phyloP scores from a whole-genome alignment of 1,140 invertebrate genomes.

The Diorhabda carinulata region DNA sequence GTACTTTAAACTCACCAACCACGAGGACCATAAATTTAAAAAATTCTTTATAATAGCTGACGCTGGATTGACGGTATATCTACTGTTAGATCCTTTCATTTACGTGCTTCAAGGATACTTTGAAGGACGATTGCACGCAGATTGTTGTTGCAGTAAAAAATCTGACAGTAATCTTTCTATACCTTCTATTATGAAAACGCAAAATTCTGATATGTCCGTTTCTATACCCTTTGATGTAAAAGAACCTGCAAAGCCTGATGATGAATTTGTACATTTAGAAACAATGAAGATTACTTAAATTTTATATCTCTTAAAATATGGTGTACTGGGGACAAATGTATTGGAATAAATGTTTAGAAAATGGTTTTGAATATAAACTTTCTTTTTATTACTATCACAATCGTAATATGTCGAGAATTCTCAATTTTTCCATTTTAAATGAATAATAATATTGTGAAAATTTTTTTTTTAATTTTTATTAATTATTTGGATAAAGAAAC shows the following conservation, averaged over 20 bases:
- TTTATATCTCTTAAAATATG: not conserved
- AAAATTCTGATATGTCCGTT: slow-evolving; percentile 7
- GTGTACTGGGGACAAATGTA: too few species aligned
- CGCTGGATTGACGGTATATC: slow-evolving; percentile 74
- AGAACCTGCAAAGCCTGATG: not conserved
- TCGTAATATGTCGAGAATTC: too few species aligned
- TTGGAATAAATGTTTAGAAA: too few species aligned
- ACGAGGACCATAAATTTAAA: not conserved
- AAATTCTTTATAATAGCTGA: slow-evolving; percentile 62
- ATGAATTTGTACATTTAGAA: slow-evolving; percentile 7
- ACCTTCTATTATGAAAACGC: slow-evolving; percentile 19
- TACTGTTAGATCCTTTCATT: slow-evolving; percentile 76
- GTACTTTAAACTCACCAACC: slow-evolving; percentile 30
- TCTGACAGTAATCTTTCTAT: slow-evolving; percentile 31
- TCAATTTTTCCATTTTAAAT: too few species aligned
- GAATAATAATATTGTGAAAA: too few species aligned
- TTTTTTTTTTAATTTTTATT: too few species aligned
- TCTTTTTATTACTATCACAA: too few species aligned
- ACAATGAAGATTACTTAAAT: slow-evolving; percentile 1
- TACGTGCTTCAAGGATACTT: slow-evolving; percentile 66
- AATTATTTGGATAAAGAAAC: too few species aligned
- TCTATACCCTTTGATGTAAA: not conserved
- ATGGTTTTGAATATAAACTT: too few species aligned
- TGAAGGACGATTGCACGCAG: slow-evolving; percentile 30
- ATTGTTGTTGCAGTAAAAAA: slow-evolving; percentile 29